Evolutionary conservation across 1,140 invertebrate species (phyloP).

Genomic region (Anastrepha obliqua): DNA sequence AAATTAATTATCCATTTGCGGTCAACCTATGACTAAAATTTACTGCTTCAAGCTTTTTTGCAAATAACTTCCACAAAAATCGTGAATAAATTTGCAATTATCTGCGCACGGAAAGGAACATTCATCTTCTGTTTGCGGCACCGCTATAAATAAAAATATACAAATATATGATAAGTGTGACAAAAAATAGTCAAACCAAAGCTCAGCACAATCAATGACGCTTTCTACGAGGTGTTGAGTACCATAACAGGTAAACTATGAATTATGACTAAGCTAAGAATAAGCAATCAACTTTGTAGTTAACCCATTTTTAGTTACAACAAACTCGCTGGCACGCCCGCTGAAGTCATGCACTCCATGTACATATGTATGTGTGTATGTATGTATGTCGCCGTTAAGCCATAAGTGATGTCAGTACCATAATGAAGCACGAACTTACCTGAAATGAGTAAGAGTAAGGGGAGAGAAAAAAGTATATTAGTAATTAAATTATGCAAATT

Average conservation of each 20-base stretch:
- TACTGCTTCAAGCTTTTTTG: not conserved
- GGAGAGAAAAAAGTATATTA: not conserved
- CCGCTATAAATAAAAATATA: slow-evolving; percentile 13
- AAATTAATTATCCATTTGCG: no score
- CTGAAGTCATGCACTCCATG: slow-evolving; percentile 1
- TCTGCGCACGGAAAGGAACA: not conserved
- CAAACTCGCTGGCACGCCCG: not conserved
- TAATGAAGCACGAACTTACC: not conserved
- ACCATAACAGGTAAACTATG: not conserved
- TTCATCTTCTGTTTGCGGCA: not conserved
- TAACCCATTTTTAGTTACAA: slow-evolving; percentile 10
- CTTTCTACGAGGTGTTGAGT: slow-evolving; percentile 5
- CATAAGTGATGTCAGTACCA: slow-evolving; percentile 38
- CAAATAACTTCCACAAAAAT: not conserved
- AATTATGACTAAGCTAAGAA: slow-evolving; percentile 38
- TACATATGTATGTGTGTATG: not conserved
- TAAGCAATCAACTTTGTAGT: not conserved
- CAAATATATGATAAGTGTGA: not conserved
- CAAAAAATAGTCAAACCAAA: not conserved
- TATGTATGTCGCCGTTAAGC: not conserved
- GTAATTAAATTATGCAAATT: slow-evolving; percentile 50
- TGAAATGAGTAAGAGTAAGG: slow-evolving; percentile 18
- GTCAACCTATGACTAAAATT: not conserved
- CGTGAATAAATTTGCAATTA: slow-evolving; percentile 16
- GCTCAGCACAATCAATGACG: not conserved